Evolutionary conservation across 2,888 invertebrate genomes (phyloP).

Genomic region (Cheilosia pagana): DNA sequence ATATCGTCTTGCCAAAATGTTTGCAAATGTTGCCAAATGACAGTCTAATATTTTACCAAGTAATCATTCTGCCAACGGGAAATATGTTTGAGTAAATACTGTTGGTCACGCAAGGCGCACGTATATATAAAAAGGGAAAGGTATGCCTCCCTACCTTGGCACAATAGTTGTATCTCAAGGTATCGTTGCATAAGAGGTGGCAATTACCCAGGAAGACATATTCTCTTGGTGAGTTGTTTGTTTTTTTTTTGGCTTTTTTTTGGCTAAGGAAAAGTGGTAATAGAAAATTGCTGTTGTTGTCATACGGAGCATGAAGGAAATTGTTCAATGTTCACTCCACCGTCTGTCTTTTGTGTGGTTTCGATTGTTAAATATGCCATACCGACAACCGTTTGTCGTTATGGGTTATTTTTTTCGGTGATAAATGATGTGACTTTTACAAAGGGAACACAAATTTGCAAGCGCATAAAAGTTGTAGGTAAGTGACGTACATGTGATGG

Average conservation of each 20-base stretch:
- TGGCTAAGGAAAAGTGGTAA: slow-evolving; percentile 22
- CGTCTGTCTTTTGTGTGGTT: slow-evolving; percentile 45
- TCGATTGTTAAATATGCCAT: neutral
- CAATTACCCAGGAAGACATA: slow-evolving; percentile 57
- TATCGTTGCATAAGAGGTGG: slow-evolving; percentile 43
- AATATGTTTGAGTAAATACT: slow-evolving; percentile 70
- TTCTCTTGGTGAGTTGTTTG: slow-evolving; percentile 13
- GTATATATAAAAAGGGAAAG: slow-evolving; percentile 37
- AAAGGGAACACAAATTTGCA: neutral
- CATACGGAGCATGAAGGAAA: neutral
- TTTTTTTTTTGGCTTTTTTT: neutral
- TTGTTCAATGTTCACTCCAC: slow-evolving; percentile 46
- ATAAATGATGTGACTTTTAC: neutral
- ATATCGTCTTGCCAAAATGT: slow-evolving; percentile 48
- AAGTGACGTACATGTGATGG: too few relatives aligned
- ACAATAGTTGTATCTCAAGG: slow-evolving; percentile 15
- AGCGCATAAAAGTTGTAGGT: too few relatives aligned
- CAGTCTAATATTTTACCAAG: slow-evolving; percentile 75
- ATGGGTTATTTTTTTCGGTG: neutral
- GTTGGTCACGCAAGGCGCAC: slow-evolving; percentile 69
- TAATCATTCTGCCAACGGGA: slow-evolving; percentile 69
- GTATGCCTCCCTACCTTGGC: neutral
- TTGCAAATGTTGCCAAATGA: slow-evolving; percentile 65
- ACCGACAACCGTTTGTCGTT: neutral
- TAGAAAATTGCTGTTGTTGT: slow-evolving; percentile 59